Percentiles rank a stretch among this genome's conserved stretches.
Evolutionary conservation across 2,113 vertebrate genomes (phyloP).

Genomic region (Andinoacara biseriatus): DNA sequence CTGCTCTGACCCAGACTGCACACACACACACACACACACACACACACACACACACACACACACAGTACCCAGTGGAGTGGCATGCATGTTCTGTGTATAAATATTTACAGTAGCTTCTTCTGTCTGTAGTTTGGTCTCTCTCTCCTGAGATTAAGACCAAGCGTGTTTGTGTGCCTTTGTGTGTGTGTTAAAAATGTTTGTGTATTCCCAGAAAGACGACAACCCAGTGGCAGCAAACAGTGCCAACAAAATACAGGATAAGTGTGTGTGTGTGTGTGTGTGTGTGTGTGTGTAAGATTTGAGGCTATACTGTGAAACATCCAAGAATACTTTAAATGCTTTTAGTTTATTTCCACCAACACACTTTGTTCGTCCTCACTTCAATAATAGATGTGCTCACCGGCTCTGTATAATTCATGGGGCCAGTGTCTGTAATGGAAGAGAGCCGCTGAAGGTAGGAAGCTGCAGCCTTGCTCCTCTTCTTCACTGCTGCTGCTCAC

Average conservation of each 20-base stretch:
- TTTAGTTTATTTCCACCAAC: conserved; percentile 15
- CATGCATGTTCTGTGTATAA: conserved; percentile 41
- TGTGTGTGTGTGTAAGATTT: neutral
- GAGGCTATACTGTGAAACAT: neutral
- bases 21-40: neutral
- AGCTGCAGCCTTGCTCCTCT: conserved; percentile 3
- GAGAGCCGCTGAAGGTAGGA: conserved; percentile 45
- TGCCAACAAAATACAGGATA: conserved; percentile 4
- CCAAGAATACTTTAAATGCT: conserved; percentile 26
- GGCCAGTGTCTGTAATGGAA: conserved; percentile 47
- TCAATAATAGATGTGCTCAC: conserved; percentile 66
- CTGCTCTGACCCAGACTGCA: neutral
- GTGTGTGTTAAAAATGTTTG: neutral
- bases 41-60: neutral
- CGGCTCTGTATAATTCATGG: conserved; percentile 65
- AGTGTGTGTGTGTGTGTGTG: neutral
- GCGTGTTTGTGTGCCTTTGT: neutral
- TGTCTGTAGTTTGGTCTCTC: neutral
- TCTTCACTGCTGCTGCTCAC: neutral
- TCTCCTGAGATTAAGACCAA: neutral
- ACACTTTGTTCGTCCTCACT: conserved; percentile 3
- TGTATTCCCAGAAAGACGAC: neutral
- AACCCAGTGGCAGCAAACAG: neutral
- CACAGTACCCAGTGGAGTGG: neutral
- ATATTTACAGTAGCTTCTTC: conserved; percentile 56